phyloP scores from a whole-genome alignment of 2,113 vertebrate species.

The Gavialis gangeticus region DNA sequence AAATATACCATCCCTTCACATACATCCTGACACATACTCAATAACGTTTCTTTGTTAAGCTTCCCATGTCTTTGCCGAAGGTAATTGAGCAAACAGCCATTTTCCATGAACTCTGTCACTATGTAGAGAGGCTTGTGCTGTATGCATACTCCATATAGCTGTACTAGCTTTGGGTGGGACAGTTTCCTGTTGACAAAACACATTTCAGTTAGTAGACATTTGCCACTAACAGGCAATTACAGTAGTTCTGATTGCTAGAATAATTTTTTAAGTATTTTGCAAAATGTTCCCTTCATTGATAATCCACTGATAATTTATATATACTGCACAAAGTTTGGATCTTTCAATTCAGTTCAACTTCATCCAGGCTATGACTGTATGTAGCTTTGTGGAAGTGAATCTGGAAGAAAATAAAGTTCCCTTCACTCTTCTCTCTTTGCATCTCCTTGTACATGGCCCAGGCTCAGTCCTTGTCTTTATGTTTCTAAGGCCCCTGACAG shows the following conservation, averaged over 20 bases:
- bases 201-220: not conserved
- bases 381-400: not conserved
- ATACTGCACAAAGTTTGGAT: not conserved
- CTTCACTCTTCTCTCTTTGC: too few relatives aligned
- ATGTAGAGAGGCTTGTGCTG: slow-evolving; percentile 84
- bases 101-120: slow-evolving; percentile 90
- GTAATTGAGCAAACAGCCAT: slow-evolving; percentile 86
- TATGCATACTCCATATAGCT: slow-evolving; percentile 90
- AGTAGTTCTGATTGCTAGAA: not conserved
- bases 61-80: slow-evolving; percentile 75
- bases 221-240: not conserved
- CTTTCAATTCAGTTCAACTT: not conserved
- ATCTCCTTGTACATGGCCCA: too few relatives aligned
- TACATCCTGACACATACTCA: slow-evolving; percentile 85
- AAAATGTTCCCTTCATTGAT: not conserved
- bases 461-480: too few relatives aligned
- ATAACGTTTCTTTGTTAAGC: slow-evolving; percentile 51
- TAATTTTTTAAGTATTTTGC: not conserved
- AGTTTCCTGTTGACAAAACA: slow-evolving; percentile 79
- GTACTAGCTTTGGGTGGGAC: slow-evolving; percentile 87
- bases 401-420: too few relatives aligned
- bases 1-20: slow-evolving; percentile 91
- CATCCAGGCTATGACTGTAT: not conserved
- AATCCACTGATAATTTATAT: not conserved
- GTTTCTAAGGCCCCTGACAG: too few relatives aligned